Evolutionary conservation across 1,140 invertebrate species (phyloP), one percentile per base, ranked within the genome.

Genomic region (Littorina saxatilis): DNA sequence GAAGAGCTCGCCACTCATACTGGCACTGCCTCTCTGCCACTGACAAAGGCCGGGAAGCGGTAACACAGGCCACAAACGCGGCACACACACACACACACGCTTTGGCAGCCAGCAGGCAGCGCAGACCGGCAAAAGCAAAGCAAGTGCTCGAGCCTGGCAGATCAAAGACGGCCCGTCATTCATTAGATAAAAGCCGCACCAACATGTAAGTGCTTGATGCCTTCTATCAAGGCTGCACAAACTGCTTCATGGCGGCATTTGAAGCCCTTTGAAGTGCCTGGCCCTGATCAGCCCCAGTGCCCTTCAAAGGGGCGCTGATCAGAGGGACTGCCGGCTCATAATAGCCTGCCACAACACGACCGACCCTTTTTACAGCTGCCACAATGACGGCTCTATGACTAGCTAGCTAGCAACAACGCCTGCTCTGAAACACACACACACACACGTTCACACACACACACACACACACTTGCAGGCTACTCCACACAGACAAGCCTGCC

Each of bases 181-280:
- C 82, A 83, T 83, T 79, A 79, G 82, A 83, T 83, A 83, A 83
- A 79, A 83, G 78, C 68, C 50, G 55, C 58, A 55, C 58, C 82
- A 58, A 78, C 72, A 68, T 79, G 77, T 74, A 83, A 83, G 82
- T 83, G 82, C 66, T 77, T 79, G 70, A 78, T 47, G 76, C 74
- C 77, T 83, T 83, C 78, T 83, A 83, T 83, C 68, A 79, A 79
- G 55, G 55, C 70, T 79, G 82, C 82, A 83, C 78, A 83, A 83
- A 83, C 78, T 83, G 76, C 77, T 83, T 79, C 77, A 79, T 74
- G 76, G 82, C 58, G 82, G 76, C 76, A 79, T 37, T 63, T 47
- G 66, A 61, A 74, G 68, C 55, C 77, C 68, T 83, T 83, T 83
- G 82, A 83, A 79, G 82, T 80, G 43, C 61, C 52, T 55, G 50